These are phyloP conservation scores for chimpanzee (Pan troglodytes) DNA, from an alignment of 2,113 vertebrate species.

Conservation along the genomic window NHGRI_mPanTro3-v2.1_pri NC_072402.2:162321001-162321500, in stretches of 20 bases:
- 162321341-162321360: constrained; percentile 70
- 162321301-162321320: constrained; percentile 56
- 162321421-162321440: constrained; percentile 80
- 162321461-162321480: constrained; percentile 78
- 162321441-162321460: constrained; percentile 79
- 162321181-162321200: neutral
- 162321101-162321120: neutral
- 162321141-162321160: neutral
- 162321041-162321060: constrained; percentile 35
- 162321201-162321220: neutral
- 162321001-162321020: neutral
- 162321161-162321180: constrained; percentile 9
- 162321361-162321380: constrained; percentile 69
- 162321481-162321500: constrained; percentile 78
- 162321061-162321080: neutral
- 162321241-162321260: neutral
- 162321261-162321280: constrained; percentile 58
- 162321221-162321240: constrained; percentile 45
- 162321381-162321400: constrained; percentile 81
- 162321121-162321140: neutral
- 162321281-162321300: neutral
- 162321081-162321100: constrained; percentile 33
- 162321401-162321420: constrained; percentile 85
- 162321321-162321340: constrained; percentile 60
- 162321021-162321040: neutral